Evolutionary conservation across 2,113 vertebrate species (phyloP).

Genomic region (Ovis aries): ARS-UI_Ramb_v3.0 NC_056054.1:191916501-191917000

Average conservation of each 20-base stretch:
- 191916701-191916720: not conserved
- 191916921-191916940: not conserved
- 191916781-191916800: not conserved
- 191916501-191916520: not conserved
- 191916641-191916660: not conserved
- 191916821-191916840: not conserved
- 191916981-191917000: not conserved
- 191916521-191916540: not conserved
- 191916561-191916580: not conserved
- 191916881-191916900: not conserved
- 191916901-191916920: not conserved
- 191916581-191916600: not conserved
- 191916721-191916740: not conserved
- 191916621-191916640: not conserved
- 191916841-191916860: not conserved
- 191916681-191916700: slow-evolving; percentile 26
- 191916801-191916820: not conserved
- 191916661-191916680: not conserved
- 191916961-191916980: not conserved
- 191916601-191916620: slow-evolving; percentile 9
- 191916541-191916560: not conserved
- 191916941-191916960: not conserved
- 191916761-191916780: not conserved
- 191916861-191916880: not conserved
- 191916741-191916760: not conserved